Conservation (phyloP, 2,888 invertebrate species). For the Hypomecis punctinalis region DNA sequence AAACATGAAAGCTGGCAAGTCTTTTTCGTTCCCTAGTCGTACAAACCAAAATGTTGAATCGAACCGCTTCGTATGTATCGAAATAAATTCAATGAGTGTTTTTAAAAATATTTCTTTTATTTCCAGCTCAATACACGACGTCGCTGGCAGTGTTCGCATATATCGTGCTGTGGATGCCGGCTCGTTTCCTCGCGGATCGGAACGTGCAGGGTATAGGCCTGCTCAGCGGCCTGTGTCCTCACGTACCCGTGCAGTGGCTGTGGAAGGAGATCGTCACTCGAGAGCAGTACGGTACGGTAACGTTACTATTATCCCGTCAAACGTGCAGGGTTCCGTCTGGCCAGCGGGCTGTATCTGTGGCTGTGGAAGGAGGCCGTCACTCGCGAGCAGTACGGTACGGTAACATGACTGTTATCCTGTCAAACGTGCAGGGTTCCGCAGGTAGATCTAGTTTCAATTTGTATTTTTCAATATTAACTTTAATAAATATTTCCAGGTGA, state of each 20-base stretch:
- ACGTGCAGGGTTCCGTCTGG: slow-evolving; percentile 7
- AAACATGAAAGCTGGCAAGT: too few relatives aligned
- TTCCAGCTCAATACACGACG: slow-evolving; percentile 58
- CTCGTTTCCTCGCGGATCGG: slow-evolving; percentile 22
- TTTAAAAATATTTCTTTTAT: not conserved
- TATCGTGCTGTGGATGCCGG: slow-evolving; percentile 49
- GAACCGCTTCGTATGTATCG: too few relatives aligned
- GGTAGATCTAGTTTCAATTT: too few relatives aligned
- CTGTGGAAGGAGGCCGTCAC: slow-evolving; percentile 58
- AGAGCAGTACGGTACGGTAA: slow-evolving; percentile 58
- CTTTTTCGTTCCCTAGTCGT: too few relatives aligned
- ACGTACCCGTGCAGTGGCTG: slow-evolving; percentile 62
- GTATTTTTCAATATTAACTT: too few relatives aligned
- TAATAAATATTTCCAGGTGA: slow-evolving; percentile 44
- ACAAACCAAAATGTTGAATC: too few relatives aligned
- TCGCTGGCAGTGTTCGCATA: slow-evolving; percentile 54
- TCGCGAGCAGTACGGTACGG: slow-evolving; percentile 59
- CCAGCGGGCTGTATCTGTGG: slow-evolving; percentile 63
- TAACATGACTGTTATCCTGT: too few relatives aligned
- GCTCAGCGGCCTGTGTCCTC: slow-evolving; percentile 60
- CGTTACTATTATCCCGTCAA: too few relatives aligned
- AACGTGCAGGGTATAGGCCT: slow-evolving; percentile 25
- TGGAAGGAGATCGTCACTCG: slow-evolving; percentile 55
- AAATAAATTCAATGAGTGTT: not conserved
- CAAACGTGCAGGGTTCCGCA: too few relatives aligned